Evolutionary conservation across 1,140 invertebrate species (phyloP).

Genomic region (Musca domestica): DNA sequence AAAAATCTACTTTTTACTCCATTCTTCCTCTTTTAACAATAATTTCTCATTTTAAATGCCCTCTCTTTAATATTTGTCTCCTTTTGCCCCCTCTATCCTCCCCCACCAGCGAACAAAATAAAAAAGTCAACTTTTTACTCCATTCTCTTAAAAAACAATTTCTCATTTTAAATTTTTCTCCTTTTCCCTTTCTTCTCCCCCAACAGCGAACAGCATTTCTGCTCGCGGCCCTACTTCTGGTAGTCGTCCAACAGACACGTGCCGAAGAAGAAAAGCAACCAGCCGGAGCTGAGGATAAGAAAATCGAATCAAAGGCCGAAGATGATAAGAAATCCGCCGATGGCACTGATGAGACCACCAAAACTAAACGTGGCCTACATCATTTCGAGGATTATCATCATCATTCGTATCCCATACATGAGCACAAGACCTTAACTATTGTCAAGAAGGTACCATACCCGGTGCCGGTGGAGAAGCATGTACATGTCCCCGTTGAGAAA

Average conservation of each 20-base stretch:
- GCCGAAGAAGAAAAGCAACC: conserved; percentile 48
- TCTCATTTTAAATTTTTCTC: not conserved
- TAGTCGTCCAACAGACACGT: conserved; percentile 50
- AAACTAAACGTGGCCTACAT: conserved; percentile 66
- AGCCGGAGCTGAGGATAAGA: conserved; percentile 57
- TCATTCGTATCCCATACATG: conserved; percentile 50
- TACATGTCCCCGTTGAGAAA: conserved; percentile 60
- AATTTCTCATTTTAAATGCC: no score
- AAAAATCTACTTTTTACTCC: no score
- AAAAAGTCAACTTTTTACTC: not conserved
- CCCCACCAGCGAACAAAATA: not conserved
- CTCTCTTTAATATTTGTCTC: no score
- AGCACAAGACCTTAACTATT: conserved; percentile 72
- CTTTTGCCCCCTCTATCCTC: not conserved
- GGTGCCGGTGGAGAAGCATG: conserved; percentile 62
- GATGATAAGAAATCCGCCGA: conserved; percentile 54
- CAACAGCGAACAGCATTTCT: conserved; percentile 54
- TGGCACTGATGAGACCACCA: conserved; percentile 59
- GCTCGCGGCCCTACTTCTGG: conserved; percentile 56
- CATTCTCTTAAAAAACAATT: not conserved
- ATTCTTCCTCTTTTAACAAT: no score
- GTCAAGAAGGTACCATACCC: conserved; percentile 69
- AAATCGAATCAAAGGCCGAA: conserved; percentile 52
- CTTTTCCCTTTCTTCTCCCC: no score
- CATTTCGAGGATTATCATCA: conserved; percentile 56